These are phyloP conservation scores for Scaptomyza montana DNA, from an alignment of 1,140 invertebrate species.

Conservation along the genomic window DNA sequence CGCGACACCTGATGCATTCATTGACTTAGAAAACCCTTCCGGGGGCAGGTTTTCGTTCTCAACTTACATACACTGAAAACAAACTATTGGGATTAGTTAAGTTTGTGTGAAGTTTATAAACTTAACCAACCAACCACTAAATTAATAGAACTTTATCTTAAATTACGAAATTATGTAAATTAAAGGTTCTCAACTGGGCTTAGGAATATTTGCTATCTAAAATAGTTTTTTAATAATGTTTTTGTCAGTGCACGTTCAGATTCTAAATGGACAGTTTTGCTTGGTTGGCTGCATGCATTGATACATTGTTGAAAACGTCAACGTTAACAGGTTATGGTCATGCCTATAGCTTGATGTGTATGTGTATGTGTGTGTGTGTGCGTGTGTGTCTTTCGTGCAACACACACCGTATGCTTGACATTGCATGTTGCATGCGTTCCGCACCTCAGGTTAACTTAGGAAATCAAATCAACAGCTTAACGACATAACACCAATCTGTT, in stretches of 20 bases:
- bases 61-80: slow-evolving; percentile 37
- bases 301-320: slow-evolving; percentile 29
- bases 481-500: slow-evolving; percentile 7
- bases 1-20: slow-evolving; percentile 50
- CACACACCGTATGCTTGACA: slow-evolving; percentile 68
- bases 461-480: slow-evolving; percentile 50
- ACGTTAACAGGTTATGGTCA: slow-evolving; percentile 39
- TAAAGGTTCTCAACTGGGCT: too few relatives aligned
- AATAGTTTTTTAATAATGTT: neutral
- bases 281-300: slow-evolving; percentile 56
- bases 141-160: too few relatives aligned
- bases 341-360: slow-evolving; percentile 3
- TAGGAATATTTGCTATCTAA: too few relatives aligned
- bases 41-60: slow-evolving; percentile 76
- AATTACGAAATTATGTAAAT: too few relatives aligned
- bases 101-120: too few relatives aligned
- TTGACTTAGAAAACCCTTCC: slow-evolving; percentile 62
- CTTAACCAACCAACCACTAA: too few relatives aligned
- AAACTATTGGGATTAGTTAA: neutral
- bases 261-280: slow-evolving; percentile 16
- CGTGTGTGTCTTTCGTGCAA: slow-evolving; percentile 38
- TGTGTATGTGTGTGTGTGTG: neutral
- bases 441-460: slow-evolving; percentile 8
- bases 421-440: slow-evolving; percentile 57
- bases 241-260: slow-evolving; percentile 9